Evolutionary conservation across 2,113 vertebrate species (phyloP).

Genomic region (Megalops atlanticus): DNA sequence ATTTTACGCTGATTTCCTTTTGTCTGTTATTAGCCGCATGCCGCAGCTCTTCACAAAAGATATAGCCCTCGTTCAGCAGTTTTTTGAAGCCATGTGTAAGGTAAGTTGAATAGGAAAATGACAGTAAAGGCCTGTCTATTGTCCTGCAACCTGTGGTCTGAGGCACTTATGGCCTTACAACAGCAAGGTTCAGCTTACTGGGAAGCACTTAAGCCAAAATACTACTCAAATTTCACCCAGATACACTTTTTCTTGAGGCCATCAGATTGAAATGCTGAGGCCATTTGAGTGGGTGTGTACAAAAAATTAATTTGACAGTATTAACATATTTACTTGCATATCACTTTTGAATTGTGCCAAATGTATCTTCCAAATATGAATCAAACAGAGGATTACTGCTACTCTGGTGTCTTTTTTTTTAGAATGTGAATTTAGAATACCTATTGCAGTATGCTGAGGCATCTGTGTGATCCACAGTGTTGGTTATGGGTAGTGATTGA

Average conservation of each 20-base stretch:
- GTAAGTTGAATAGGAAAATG: constrained; percentile 62
- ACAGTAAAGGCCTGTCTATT: neutral
- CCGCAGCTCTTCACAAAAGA: constrained; percentile 98
- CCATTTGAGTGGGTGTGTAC: too few relatives aligned
- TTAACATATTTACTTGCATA: too few relatives aligned
- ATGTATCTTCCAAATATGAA: too few relatives aligned
- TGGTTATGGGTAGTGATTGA: neutral
- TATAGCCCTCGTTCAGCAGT: constrained; percentile 95
- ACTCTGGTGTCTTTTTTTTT: too few relatives aligned
- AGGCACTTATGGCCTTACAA: neutral
- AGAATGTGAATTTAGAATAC: too few relatives aligned
- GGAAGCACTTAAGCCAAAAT: neutral
- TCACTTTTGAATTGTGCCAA: too few relatives aligned
- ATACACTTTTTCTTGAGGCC: too few relatives aligned
- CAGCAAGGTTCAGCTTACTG: neutral
- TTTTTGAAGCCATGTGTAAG: constrained; percentile 98
- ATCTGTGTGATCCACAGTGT: neutral
- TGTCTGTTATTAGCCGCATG: constrained; percentile 81
- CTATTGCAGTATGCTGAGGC: too few relatives aligned
- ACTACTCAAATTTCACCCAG: too few relatives aligned
- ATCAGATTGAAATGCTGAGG: too few relatives aligned
- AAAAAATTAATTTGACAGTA: too few relatives aligned
- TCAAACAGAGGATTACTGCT: too few relatives aligned
- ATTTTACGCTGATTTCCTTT: constrained; percentile 2
- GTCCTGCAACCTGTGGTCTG: neutral